These are phyloP conservation scores for Ceratosolen fusciceps DNA, from an alignment of 1,140 invertebrate genomes.

Conservation along the genomic window DNA sequence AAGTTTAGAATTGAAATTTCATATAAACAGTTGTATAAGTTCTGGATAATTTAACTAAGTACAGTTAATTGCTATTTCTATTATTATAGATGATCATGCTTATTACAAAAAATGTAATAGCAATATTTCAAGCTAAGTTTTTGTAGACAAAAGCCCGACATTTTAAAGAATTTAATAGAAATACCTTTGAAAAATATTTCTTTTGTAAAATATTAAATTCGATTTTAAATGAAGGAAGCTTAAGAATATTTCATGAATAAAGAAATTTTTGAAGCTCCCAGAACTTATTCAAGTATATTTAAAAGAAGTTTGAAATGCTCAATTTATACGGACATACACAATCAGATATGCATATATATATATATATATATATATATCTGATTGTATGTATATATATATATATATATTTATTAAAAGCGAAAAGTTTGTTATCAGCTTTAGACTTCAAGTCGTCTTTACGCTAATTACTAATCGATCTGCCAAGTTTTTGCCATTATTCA, in stretches of 20 bases:
- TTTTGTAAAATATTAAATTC: background rate
- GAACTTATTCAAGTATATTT: background rate
- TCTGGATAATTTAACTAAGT: background rate
- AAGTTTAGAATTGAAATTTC: too few relatives aligned
- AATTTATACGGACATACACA: too few relatives aligned
- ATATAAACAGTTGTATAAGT: background rate
- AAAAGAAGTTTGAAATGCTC: background rate
- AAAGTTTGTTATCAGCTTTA: conserved; percentile 16
- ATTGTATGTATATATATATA: too few relatives aligned
- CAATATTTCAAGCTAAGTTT: too few relatives aligned
- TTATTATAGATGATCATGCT: too few relatives aligned
- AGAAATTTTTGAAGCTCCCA: background rate
- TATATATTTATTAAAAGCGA: background rate
- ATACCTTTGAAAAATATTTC: background rate
- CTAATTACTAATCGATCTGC: conserved; percentile 1
- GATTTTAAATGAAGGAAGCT: background rate
- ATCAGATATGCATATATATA: too few relatives aligned
- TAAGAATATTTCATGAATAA: background rate
- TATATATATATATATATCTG: too few relatives aligned
- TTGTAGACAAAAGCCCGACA: background rate
- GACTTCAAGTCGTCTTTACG: background rate
- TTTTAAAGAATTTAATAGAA: background rate
- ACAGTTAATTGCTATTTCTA: too few relatives aligned
- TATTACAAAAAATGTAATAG: background rate
- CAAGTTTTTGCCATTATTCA: conserved; percentile 33